These are phyloP conservation scores for Champsocephalus esox DNA, from an alignment of 2,797 vertebrate species.

Conservation along the genomic window DNA sequence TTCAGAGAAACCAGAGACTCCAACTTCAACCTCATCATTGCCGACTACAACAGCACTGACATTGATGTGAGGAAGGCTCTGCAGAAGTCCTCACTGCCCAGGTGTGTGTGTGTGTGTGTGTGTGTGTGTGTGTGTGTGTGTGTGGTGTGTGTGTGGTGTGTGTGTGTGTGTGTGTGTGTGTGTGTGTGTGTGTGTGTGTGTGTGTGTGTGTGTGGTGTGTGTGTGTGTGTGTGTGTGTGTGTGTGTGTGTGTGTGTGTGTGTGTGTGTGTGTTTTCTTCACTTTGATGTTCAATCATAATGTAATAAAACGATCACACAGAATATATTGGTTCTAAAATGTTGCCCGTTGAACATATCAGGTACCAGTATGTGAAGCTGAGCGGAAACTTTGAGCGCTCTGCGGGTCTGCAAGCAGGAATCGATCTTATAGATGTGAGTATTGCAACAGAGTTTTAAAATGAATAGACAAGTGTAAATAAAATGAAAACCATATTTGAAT, in stretches of 20 bases:
- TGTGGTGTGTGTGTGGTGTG: constrained; percentile 6
- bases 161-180: constrained; percentile 11
- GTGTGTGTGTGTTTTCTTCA: background rate
- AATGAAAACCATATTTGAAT: background rate
- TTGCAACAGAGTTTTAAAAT: background rate
- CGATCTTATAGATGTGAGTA: constrained; percentile 88
- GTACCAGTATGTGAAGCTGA: constrained; percentile 88
- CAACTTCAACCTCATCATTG: constrained; percentile 92
- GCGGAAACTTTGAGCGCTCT: constrained; percentile 94
- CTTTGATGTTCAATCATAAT: background rate
- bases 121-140: constrained; percentile 7
- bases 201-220: constrained; percentile 7
- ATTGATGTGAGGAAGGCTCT: constrained; percentile 91
- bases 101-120: constrained; percentile 74
- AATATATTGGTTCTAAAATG: background rate
- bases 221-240: too few species aligned
- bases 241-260: constrained; percentile 81
- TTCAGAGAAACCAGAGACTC: constrained; percentile 85
- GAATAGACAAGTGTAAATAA: background rate
- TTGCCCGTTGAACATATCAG: constrained; percentile 71
- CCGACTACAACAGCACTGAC: constrained; percentile 93
- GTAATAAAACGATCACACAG: background rate
- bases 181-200: constrained; percentile 8
- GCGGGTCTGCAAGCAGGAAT: constrained; percentile 95
- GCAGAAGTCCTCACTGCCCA: constrained; percentile 85